These are phyloP conservation scores for Polyommatus iphigenia DNA, from an alignment of 2,888 invertebrate species.

Conservation along the genomic window DNA sequence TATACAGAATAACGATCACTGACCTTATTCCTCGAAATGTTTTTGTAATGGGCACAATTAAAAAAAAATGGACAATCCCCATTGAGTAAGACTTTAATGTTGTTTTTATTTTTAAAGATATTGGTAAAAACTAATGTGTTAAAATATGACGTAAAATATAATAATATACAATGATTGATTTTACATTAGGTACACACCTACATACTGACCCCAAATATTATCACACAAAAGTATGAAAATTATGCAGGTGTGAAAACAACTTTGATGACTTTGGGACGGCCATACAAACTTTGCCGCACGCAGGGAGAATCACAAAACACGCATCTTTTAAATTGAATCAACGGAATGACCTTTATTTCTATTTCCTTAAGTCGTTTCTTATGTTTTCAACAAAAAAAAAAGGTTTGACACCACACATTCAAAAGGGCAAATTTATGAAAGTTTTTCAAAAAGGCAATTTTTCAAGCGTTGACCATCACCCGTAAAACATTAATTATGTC, in stretches of 20 bases:
- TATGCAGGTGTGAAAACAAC: conserved; percentile 11
- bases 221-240: not conserved
- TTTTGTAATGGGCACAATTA: no score
- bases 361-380: not conserved
- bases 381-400: not conserved
- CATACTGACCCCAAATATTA: not conserved
- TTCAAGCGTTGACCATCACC: conserved; percentile 12
- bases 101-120: no score
- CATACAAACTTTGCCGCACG: not conserved
- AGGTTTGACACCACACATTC: not conserved
- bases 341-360: not conserved
- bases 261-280: not conserved
- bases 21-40: no score
- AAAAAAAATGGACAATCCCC: no score
- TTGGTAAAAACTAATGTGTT: no score
- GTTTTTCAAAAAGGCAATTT: not conserved
- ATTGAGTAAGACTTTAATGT: no score
- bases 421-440: not conserved
- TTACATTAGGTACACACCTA: no score
- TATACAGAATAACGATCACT: no score
- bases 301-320: not conserved
- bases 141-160: no score
- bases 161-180: no score
- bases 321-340: not conserved
- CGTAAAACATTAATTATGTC: conserved; percentile 4